Evolutionary conservation across 1,140 invertebrate species (phyloP).

Genomic region (Drosophila sturtevanti): DNA sequence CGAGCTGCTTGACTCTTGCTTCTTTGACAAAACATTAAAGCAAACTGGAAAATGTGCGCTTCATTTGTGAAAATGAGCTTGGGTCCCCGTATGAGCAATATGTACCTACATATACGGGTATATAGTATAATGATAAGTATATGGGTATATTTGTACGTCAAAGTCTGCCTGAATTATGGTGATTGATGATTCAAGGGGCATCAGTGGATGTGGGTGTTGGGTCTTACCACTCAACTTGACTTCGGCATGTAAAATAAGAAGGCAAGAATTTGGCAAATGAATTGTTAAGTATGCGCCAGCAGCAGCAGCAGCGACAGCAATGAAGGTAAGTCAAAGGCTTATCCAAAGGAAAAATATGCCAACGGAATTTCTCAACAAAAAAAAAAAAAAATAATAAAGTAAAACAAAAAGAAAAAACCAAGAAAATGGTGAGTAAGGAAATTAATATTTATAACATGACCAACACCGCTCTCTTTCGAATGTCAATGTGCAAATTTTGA

Average conservation of each 20-base stretch:
- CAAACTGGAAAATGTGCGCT: slow-evolving; percentile 53
- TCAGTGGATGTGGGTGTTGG: not conserved
- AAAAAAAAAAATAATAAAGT: slow-evolving; percentile 32
- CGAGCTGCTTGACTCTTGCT: slow-evolving; percentile 23
- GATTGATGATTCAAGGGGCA: slow-evolving; percentile 66
- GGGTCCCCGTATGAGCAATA: slow-evolving; percentile 14
- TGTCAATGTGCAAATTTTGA: slow-evolving; percentile 78
- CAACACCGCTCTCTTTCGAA: slow-evolving; percentile 59
- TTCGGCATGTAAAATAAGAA: slow-evolving; percentile 67
- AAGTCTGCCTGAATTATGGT: slow-evolving; percentile 74
- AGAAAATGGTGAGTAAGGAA: slow-evolving; percentile 15
- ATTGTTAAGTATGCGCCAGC: slow-evolving; percentile 57
- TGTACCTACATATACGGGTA: not conserved
- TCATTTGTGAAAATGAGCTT: slow-evolving; percentile 67
- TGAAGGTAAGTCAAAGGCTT: slow-evolving; percentile 66
- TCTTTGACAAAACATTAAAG: slow-evolving; percentile 53
- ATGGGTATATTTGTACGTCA: slow-evolving; percentile 49
- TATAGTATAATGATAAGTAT: not conserved
- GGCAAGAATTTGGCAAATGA: slow-evolving; percentile 60
- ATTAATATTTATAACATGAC: slow-evolving; percentile 77
- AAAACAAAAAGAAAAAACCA: slow-evolving; percentile 12
- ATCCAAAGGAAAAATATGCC: slow-evolving; percentile 53
- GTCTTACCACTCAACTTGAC: slow-evolving; percentile 6
- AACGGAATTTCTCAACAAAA: slow-evolving; percentile 60
- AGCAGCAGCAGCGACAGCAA: slow-evolving; percentile 36